A percentile compares a stretch with the other conserved stretches of the same genome.
Conservation (phyloP, 2,888 invertebrate species). For the Erebia ligea region DNA sequence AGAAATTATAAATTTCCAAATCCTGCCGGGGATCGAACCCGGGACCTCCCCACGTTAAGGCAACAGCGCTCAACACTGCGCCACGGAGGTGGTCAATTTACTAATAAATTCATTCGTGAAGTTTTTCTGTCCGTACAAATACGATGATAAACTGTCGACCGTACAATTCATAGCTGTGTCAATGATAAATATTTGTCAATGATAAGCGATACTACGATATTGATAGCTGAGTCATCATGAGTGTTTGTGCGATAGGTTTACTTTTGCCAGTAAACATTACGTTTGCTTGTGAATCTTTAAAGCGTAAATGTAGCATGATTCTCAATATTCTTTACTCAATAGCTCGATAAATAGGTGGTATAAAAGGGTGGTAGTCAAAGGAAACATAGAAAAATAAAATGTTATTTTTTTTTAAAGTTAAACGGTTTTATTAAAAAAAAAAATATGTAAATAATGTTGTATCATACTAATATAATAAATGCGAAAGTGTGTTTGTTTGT, state of each 20-base stretch:
- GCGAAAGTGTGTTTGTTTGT: too few relatives aligned
- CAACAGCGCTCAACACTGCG: too few relatives aligned
- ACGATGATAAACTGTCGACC: slow-evolving; percentile 5
- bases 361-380: neutral
- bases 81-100: too few relatives aligned
- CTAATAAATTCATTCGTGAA: too few relatives aligned
- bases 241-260: slow-evolving; percentile 21
- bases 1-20: too few relatives aligned
- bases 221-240: slow-evolving; percentile 30
- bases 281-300: slow-evolving; percentile 3
- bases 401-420: too few relatives aligned
- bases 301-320: slow-evolving; percentile 8
- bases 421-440: too few relatives aligned
- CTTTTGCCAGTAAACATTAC: neutral
- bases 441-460: too few relatives aligned
- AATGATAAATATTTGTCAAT: slow-evolving; percentile 10
- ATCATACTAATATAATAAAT: too few relatives aligned
- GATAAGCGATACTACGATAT: slow-evolving; percentile 11
- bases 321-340: neutral
- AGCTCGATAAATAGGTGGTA: neutral
- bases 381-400: too few relatives aligned
- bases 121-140: neutral
- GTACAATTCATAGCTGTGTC: slow-evolving; percentile 4
- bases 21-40: too few relatives aligned
- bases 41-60: too few relatives aligned